Conservation (phyloP, 92 coral and sea anemone species). For the Diadumene lineata region DNA sequence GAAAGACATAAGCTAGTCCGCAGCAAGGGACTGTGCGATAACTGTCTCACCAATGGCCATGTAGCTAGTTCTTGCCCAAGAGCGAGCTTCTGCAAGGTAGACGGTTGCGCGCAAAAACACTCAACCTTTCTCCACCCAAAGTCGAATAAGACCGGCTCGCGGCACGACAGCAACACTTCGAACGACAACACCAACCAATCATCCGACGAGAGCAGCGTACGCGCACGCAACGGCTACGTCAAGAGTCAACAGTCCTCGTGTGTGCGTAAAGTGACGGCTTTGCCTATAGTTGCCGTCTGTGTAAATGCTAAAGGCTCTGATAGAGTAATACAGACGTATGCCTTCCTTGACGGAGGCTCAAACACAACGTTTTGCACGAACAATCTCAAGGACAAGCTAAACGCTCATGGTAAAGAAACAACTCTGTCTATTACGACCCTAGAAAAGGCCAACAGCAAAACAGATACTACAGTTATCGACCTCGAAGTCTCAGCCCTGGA, state of each 20-base stretch:
- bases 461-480: conserved; percentile 33
- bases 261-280: conserved; percentile 30
- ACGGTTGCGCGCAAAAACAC: conserved; percentile 59
- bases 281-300: conserved; percentile 54
- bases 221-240: conserved; percentile 35
- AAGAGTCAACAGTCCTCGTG: not conserved
- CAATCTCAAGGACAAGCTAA: conserved; percentile 28
- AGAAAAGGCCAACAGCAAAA: conserved; percentile 21
- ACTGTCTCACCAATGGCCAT: conserved; percentile 59
- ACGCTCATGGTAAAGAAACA: conserved; percentile 23
- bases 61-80: conserved; percentile 34
- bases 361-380: conserved; percentile 69
- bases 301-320: conserved; percentile 48
- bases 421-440: conserved; percentile 60
- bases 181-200: not conserved
- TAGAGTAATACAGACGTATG: conserved; percentile 51
- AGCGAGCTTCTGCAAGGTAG: conserved; percentile 57
- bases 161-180: not conserved
- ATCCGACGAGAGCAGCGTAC: not conserved
- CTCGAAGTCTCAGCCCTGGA: conserved; percentile 45
- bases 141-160: not conserved
- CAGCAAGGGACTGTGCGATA: conserved; percentile 42
- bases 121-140: conserved; percentile 60
- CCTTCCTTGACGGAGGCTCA: conserved; percentile 69
- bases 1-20: conserved; percentile 47